phyloP scores from a whole-genome alignment of 2,797 vertebrate species.

The Sphenopsis melanotis region DNA sequence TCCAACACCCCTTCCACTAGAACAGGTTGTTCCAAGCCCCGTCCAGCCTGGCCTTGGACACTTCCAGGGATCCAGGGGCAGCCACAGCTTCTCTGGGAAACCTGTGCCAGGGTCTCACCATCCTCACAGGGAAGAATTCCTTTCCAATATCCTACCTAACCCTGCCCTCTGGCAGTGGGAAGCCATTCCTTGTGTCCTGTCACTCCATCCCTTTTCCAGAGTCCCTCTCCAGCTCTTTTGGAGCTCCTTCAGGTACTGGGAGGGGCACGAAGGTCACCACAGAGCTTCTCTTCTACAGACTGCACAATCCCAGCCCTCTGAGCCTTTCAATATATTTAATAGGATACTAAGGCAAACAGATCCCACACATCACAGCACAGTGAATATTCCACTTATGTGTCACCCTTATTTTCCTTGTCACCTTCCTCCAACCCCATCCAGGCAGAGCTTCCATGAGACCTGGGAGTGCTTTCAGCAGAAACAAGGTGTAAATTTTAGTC shows the following conservation, averaged over 20 bases:
- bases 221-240: background rate
- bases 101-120: accelerated
- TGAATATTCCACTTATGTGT: background rate
- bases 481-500: background rate
- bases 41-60: accelerated
- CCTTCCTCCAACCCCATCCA: background rate
- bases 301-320: background rate
- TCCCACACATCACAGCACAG: background rate
- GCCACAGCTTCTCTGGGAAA: background rate
- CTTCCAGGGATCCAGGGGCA: background rate
- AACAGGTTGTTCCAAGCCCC: accelerated
- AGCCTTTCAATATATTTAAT: background rate
- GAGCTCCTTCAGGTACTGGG: background rate
- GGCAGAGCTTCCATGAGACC: background rate
- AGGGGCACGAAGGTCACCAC: background rate
- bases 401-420: background rate
- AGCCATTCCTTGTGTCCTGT: background rate
- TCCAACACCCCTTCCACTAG: accelerated
- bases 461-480: background rate
- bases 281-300: background rate
- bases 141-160: background rate
- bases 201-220: background rate
- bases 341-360: background rate
- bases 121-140: accelerated
- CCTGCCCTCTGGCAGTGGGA: background rate